Percentiles rank a stretch among this genome's conserved stretches.
Conservation (phyloP, 2,113 vertebrate species). For the Cranoglanis bouderius region DNA sequence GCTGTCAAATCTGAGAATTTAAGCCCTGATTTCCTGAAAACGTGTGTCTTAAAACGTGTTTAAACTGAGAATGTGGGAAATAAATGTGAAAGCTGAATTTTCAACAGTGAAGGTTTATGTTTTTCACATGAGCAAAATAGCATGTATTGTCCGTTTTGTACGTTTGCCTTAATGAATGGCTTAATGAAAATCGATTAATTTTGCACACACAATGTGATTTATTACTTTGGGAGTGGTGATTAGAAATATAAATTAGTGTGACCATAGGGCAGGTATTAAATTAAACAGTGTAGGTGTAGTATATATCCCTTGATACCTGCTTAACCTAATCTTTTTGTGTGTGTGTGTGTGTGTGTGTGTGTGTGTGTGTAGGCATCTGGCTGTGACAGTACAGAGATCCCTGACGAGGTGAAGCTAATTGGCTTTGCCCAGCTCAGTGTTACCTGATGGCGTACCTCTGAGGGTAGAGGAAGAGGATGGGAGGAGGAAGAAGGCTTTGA, state of each 20-base stretch:
- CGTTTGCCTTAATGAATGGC: background rate
- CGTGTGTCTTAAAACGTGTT: background rate
- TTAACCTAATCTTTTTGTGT: background rate
- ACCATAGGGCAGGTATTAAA: background rate
- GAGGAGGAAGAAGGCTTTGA: conserved; percentile 73
- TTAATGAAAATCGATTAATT: background rate
- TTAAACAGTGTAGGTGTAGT: background rate
- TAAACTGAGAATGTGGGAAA: background rate
- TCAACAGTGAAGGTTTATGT: background rate
- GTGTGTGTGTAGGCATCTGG: conserved; percentile 79
- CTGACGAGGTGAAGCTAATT: conserved; percentile 97
- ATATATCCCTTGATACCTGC: background rate
- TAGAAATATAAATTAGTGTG: background rate
- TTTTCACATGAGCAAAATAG: background rate
- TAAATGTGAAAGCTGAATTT: background rate
- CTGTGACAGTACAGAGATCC: conserved; percentile 91
- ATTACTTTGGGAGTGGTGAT: background rate
- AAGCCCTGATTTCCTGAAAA: background rate
- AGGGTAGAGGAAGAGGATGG: conserved; percentile 24
- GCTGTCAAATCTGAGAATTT: background rate
- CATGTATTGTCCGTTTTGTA: background rate
- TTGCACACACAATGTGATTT: background rate
- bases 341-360: conserved; percentile 31
- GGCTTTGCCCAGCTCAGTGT: conserved; percentile 97
- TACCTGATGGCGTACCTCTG: conserved; percentile 81